Conservation (phyloP, 2,888 invertebrate species). For the Acleris cristana region DNA sequence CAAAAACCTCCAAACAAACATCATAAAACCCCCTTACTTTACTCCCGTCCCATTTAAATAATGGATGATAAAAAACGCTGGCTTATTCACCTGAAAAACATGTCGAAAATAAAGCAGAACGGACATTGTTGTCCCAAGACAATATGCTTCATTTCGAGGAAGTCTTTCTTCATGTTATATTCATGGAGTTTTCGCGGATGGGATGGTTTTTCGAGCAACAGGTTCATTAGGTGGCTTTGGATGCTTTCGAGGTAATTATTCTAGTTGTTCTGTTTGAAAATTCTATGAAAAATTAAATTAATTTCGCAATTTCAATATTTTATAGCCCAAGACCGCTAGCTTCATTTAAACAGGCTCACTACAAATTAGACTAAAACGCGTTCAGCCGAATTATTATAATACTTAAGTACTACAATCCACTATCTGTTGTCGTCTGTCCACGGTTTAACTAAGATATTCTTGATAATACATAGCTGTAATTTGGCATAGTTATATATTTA, state of each 20-base stretch:
- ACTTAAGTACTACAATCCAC: too few relatives aligned
- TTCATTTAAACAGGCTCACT: not conserved
- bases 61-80: conserved; percentile 25
- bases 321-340: too few relatives aligned
- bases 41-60: conserved; percentile 15
- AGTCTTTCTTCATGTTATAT: conserved; percentile 36
- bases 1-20: not conserved
- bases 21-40: not conserved
- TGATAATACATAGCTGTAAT: too few relatives aligned
- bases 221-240: conserved; percentile 24
- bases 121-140: conserved; percentile 58
- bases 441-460: too few relatives aligned
- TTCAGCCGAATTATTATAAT: not conserved
- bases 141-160: conserved; percentile 52
- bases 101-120: conserved; percentile 50
- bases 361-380: not conserved
- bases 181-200: conserved; percentile 27
- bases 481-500: too few relatives aligned
- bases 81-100: conserved; percentile 26
- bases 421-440: too few relatives aligned
- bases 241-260: conserved; percentile 12
- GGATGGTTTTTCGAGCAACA: conserved; percentile 29
- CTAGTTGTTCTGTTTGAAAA: not conserved
- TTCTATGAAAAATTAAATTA: too few relatives aligned
- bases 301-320: too few relatives aligned